Base-by-base conservation (phyloP, 1,140 invertebrate species). In the Ceratosolen solmsi region DNA sequence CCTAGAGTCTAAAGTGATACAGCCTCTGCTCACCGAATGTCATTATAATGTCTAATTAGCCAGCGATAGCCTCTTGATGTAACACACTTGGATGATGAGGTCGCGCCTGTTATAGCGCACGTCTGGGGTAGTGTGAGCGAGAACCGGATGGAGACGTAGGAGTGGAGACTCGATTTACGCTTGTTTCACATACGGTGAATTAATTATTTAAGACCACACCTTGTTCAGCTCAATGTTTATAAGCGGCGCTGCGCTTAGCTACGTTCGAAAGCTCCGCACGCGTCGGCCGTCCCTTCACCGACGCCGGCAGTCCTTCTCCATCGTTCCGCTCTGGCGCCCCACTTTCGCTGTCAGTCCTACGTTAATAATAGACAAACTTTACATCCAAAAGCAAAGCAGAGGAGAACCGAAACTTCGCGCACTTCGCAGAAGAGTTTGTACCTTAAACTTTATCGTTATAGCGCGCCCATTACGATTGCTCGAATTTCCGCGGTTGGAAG, bases 11-110 rank as follows among this genome's bases (percentile, higher is more conserved):
- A 49, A 27, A 27, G 65, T 80, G 80, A 85, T 84, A 88, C 85
- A 83, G 84, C 84, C 1, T 33, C 1, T 17, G 83, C 77, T 70
- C 83, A 86, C 88, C 86, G 85, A 85, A 71, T 84, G 83, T 82
- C 84, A 88, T 88, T 89, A 89, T 87, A 89, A 89, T 88, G 87
- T 85, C 87, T 89, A 89, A 89, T 89, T 89, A 89, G 80, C 84
- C 84, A 13, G 41, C 82, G 76, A 74, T 84, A 81, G 82, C 54
- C 73, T 82, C 33, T 81, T 65, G 58, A 77, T 76, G 80, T 79
- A 58, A 46, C 68, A 38, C n/a, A 72, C 25, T 58, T 30, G 15
- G 51, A 11, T 17, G 9, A n/a, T 17, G 30, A 56, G 72, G 60
- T 71, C 25, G 38, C 36, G 41, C 70, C 49, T n/a, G n/a, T n/a